These are phyloP conservation scores for Callorhinus ursinus DNA, from an alignment of 2,113 vertebrate species.

Conservation along the genomic window DNA sequence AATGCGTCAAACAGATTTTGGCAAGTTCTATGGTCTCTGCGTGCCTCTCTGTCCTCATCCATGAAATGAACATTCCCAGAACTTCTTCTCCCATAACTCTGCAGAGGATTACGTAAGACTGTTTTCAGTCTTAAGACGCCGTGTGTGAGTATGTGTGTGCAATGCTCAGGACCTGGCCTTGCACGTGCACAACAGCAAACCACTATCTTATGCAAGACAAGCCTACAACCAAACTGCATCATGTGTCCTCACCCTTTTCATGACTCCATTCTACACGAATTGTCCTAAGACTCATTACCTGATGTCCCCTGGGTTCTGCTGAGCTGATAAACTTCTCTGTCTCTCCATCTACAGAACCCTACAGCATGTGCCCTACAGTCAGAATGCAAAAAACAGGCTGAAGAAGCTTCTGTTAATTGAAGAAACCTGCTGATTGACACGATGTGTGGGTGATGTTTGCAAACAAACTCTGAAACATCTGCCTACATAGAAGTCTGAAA, in stretches of 20 bases:
- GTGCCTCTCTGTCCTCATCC: not conserved
- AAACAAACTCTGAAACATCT: conserved; percentile 67
- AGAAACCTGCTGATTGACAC: conserved; percentile 47
- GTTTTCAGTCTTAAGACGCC: fast-evolving
- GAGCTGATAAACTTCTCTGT: not conserved
- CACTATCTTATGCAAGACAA: not conserved
- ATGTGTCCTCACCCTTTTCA: not conserved
- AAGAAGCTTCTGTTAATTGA: conserved; percentile 44
- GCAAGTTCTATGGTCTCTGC: not conserved
- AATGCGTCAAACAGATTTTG: not conserved
- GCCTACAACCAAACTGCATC: no score
- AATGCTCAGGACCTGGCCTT: fast-evolving
- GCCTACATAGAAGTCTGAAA: conserved; percentile 1
- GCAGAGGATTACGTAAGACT: not conserved
- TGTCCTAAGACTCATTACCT: not conserved
- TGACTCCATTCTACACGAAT: not conserved
- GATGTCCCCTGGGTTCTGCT: not conserved
- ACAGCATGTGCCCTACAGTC: conserved; percentile 27
- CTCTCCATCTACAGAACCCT: not conserved
- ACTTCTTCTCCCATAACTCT: not conserved
- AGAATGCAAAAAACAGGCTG: conserved; percentile 28
- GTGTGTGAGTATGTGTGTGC: fast-evolving
- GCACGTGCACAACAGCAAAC: no score
- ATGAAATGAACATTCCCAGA: not conserved
- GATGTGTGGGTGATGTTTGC: conserved; percentile 56